Evolutionary conservation across 2,113 vertebrate genomes (phyloP).

Genomic region (Rhagologus leucostigma): DNA sequence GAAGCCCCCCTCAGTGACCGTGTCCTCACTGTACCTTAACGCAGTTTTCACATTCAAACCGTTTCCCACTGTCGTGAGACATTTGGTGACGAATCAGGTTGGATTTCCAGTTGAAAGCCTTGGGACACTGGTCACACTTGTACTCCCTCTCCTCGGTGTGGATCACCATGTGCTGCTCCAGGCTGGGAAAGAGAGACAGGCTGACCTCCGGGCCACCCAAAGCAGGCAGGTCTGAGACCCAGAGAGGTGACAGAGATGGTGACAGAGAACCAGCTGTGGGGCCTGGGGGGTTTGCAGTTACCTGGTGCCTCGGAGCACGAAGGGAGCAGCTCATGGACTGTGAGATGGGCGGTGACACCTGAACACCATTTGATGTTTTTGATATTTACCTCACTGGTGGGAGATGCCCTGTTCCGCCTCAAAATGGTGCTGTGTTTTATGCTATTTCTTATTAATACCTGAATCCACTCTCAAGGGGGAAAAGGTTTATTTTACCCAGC

Average conservation of each 20-base stretch:
- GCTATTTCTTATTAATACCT: background rate
- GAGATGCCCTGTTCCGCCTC: background rate
- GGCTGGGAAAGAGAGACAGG: conserved; percentile 67
- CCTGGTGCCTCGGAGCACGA: background rate
- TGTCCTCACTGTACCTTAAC: conserved; percentile 84
- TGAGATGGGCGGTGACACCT: background rate
- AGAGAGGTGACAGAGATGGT: background rate
- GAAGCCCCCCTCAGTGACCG: rapidly evolving
- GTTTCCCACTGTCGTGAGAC: conserved; percentile 99
- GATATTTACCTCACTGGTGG: background rate
- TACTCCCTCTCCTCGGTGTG: conserved; percentile 97
- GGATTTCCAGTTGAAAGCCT: conserved; percentile 99
- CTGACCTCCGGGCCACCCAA: background rate
- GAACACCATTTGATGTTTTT: too few species aligned
- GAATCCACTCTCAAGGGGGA: background rate
- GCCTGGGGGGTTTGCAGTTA: background rate
- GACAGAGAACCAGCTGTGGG: background rate
- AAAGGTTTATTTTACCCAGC: background rate
- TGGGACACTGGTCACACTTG: conserved; percentile 99
- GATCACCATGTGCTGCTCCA: conserved; percentile 98
- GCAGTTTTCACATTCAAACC: conserved; percentile 99
- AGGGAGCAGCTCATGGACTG: rapidly evolving
- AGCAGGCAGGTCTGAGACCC: background rate
- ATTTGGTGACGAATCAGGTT: conserved; percentile 99
- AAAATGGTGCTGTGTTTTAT: rapidly evolving